Percentiles rank a stretch among this genome's conserved stretches.
These are phyloP conservation scores for Metopolophium dirhodum DNA, from an alignment of 1,140 invertebrate species.

Conservation along the genomic window DNA sequence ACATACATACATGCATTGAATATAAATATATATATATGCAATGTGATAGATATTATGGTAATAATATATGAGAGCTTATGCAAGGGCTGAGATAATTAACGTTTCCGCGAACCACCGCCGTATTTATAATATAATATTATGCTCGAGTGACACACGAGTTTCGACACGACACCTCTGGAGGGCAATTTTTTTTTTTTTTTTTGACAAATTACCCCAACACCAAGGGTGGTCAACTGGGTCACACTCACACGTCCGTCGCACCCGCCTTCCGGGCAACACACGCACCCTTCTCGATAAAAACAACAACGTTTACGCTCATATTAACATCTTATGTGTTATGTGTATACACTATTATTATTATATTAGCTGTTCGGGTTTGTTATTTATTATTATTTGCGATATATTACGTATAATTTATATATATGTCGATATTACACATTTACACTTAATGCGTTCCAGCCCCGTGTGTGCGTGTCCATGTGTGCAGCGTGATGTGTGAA, in stretches of 20 bases:
- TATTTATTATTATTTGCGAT: background rate
- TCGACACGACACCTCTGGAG: conserved; percentile 4
- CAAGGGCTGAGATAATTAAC: background rate
- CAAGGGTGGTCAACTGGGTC: conserved; percentile 16
- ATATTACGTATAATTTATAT: background rate
- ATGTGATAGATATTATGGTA: background rate
- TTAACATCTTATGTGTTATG: background rate
- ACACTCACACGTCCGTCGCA: background rate
- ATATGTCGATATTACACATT: background rate
- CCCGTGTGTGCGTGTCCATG: background rate
- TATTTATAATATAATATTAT: background rate
- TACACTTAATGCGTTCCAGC: background rate
- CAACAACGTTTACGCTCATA: background rate
- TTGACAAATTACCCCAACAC: background rate
- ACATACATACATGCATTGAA: too few relatives aligned
- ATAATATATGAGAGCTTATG: background rate
- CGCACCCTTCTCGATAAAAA: conserved; percentile 22
- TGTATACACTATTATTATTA: background rate
- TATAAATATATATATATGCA: background rate
- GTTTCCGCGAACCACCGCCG: background rate
- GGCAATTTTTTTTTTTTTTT: background rate
- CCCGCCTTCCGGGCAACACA: background rate
- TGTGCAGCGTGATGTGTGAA: background rate
- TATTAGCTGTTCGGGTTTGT: background rate
- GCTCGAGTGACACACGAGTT: background rate